Conservation (phyloP, 2,797 vertebrate genomes). For the Poeciliopsis presidionis region DNA sequence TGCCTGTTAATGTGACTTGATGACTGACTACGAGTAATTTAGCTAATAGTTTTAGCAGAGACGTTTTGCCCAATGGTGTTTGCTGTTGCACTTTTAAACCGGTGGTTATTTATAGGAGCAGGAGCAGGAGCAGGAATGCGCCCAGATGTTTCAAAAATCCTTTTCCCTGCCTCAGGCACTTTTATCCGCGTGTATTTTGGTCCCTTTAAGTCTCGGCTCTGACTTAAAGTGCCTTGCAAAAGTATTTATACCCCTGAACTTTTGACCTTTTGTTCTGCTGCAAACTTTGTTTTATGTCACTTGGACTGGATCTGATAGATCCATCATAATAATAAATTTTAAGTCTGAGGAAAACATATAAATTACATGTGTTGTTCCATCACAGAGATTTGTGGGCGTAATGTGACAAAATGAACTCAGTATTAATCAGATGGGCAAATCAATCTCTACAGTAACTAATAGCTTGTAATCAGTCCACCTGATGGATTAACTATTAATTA, state of each 20-base stretch:
- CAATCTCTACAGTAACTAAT: slow-evolving; percentile 6
- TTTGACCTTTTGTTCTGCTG: background rate
- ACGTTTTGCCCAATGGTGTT: background rate
- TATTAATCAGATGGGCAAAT: slow-evolving; percentile 29
- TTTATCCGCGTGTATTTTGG: slow-evolving; percentile 37
- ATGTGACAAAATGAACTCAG: background rate
- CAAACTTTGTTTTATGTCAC: background rate
- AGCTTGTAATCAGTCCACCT: background rate
- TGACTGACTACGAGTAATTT: background rate
- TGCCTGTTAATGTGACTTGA: background rate
- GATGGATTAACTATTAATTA: background rate
- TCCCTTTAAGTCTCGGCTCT: slow-evolving; percentile 14
- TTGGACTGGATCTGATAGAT: background rate
- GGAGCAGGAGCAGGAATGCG: slow-evolving; percentile 5
- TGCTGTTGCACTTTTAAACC: slow-evolving; percentile 1
- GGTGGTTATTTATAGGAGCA: slow-evolving; percentile 4
- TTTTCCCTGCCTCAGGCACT: slow-evolving; percentile 21
- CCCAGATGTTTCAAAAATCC: slow-evolving; percentile 16
- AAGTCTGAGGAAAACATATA: background rate
- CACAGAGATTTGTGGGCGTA: background rate
- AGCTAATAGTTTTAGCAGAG: background rate
- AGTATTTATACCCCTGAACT: background rate
- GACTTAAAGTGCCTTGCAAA: background rate
- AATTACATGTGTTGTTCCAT: background rate
- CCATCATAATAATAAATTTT: background rate